These are phyloP conservation scores for Archilochus colubris DNA, from an alignment of 2,113 vertebrate genomes.

Conservation along the genomic window DNA sequence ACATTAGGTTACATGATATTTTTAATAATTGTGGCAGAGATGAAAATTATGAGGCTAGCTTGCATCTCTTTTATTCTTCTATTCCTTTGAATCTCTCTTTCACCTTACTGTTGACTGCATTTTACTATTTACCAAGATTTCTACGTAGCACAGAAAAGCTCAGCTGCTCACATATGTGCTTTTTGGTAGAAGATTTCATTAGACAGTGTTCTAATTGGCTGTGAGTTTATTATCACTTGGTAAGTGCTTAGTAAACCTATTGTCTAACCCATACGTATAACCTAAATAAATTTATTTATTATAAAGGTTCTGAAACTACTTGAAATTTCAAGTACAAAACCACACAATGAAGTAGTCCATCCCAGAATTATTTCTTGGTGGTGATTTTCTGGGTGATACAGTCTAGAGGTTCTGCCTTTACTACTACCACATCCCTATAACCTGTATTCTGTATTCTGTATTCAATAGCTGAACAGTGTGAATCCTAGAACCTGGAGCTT, in stretches of 20 bases:
- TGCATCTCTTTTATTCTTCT: neutral
- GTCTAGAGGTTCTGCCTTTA: neutral
- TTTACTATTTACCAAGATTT: neutral
- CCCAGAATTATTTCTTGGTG: neutral
- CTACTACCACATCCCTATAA: neutral
- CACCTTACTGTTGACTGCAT: neutral
- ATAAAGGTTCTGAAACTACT: neutral
- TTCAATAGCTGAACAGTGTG: fast-evolving
- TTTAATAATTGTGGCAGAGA: neutral
- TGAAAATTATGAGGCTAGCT: neutral
- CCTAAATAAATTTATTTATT: neutral
- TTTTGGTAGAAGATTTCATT: neutral
- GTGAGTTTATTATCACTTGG: neutral
- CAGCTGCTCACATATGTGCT: neutral
- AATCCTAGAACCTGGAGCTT: neutral
- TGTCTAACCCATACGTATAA: neutral
- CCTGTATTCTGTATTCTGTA: neutral
- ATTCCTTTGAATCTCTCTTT: neutral
- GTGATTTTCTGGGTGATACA: neutral
- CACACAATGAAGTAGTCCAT: neutral
- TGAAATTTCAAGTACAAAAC: neutral
- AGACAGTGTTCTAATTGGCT: neutral
- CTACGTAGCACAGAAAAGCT: neutral
- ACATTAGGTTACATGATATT: neutral
- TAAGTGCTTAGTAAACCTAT: neutral